Base-by-base conservation (phyloP, 2,888 invertebrate species). In the Lutraria lutraria region DNA sequence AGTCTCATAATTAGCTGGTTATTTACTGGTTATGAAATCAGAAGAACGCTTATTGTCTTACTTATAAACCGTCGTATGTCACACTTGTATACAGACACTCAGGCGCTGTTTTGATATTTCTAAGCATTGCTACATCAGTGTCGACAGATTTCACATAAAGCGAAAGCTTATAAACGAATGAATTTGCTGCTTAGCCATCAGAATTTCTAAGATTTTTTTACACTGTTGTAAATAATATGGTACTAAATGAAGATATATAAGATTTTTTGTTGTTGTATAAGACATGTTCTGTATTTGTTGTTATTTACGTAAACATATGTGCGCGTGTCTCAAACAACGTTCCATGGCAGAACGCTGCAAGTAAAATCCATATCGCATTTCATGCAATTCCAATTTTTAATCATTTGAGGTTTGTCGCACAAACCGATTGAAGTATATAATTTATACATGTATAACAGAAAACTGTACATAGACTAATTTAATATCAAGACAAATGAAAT, bases 1-100 rank as follows among this genome's bases (percentile, higher is more conserved):
- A 25, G 63, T 68, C 25, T 25, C 12, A 25, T 68, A 68, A 68
- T 68, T 43, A 43, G 43, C 43, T 43, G 43, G 43, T 43, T 4
- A 43, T 21, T 68, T 68, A 68, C 25, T 25, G 12, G 43, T n/a
- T 12, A 68, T 68, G 63, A n/a, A 68, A 68, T 68, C 25, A 21
- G 3, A 6, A 68, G 63, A 68, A 63, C 29, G 4, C 15, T 72
- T 29, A 76, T 19, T 76, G 34, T 19, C 1, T 12, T 19, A 10
- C 34, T 76, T 16, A 76, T 34, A 31, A 16, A 76, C 34, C 76
- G 76, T 76, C 76, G 31, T 76, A 76, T 34, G 76, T 76, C 76
- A 34, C 76, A 76, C 76, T 76, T 76, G 25, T 13, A 76, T 31
- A 4, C 34, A 76, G 76, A 76, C 76, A 76, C 13, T 0, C 29